Conservation (phyloP, 2,888 invertebrate genomes). For the Halocaridina rubra region DNA sequence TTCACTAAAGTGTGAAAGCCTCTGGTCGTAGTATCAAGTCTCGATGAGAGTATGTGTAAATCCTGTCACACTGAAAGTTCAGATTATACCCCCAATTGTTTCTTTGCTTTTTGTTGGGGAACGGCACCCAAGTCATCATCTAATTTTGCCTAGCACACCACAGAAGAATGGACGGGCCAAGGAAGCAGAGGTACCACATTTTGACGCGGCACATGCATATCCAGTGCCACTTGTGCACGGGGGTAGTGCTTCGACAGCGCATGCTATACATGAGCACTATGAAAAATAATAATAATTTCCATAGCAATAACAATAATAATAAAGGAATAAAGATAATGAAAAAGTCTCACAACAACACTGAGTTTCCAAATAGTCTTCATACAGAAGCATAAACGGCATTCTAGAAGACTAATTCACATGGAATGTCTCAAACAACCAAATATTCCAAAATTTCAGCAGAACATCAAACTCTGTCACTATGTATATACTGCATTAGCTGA, state of each 20-base stretch:
- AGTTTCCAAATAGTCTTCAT: constrained; percentile 31
- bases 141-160: constrained; percentile 53
- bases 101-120: too few relatives aligned
- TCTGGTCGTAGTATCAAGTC: too few relatives aligned
- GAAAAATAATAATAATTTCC: too few relatives aligned
- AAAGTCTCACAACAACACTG: constrained; percentile 27
- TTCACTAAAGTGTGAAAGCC: too few relatives aligned
- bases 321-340: too few relatives aligned
- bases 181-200: constrained; percentile 32
- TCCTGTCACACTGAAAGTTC: too few relatives aligned
- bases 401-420: not conserved
- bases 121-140: constrained; percentile 44
- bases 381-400: not conserved
- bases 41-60: too few relatives aligned
- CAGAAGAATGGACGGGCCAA: constrained; percentile 48
- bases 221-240: constrained; percentile 17
- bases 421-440: not conserved
- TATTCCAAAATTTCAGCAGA: constrained; percentile 2
- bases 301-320: too few relatives aligned
- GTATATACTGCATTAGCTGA: constrained; percentile 52
- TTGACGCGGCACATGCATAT: constrained; percentile 23
- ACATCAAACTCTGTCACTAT: constrained; percentile 41
- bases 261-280: constrained; percentile 37
- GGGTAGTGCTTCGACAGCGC: not conserved
- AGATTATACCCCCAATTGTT: too few relatives aligned